Evolutionary conservation across 2,113 vertebrate species (phyloP).

Genomic region (Daboia siamensis): DNA sequence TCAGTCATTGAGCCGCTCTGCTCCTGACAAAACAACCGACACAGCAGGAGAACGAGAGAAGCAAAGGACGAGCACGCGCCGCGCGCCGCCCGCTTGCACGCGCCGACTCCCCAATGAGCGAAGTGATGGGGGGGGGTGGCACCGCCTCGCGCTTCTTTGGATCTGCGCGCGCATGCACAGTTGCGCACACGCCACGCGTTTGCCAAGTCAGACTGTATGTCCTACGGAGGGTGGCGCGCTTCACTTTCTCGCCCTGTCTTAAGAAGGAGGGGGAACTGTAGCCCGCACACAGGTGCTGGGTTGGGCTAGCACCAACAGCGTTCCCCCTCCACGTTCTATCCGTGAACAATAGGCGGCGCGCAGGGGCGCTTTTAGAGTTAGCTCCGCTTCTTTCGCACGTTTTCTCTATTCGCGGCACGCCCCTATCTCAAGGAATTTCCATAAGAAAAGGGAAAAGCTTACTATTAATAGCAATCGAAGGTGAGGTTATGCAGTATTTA

Average conservation of each 20-base stretch:
- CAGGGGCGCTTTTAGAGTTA: neutral
- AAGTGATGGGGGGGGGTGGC: neutral
- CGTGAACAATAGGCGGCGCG: neutral
- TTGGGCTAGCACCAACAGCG: neutral
- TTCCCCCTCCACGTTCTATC: neutral
- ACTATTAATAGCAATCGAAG: neutral
- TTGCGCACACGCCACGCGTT: neutral
- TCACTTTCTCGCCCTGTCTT: neutral
- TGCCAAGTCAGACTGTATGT: neutral
- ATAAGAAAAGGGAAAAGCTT: neutral
- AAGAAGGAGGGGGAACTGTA: neutral
- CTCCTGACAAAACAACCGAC: neutral
- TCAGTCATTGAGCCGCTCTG: neutral
- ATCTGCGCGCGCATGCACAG: neutral
- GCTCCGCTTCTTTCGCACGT: too few relatives aligned
- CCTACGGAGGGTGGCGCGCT: neutral
- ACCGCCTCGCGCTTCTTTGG: constrained; percentile 1
- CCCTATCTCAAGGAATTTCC: neutral
- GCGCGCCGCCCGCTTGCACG: neutral
- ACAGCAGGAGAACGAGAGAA: neutral
- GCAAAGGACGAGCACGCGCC: neutral
- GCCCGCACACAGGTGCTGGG: constrained; percentile 17
- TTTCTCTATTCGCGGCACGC: neutral
- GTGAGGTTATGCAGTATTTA: neutral
- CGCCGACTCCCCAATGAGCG: neutral